A percentile compares a stretch with the other conserved stretches of the same genome.
Evolutionary conservation across 1,140 invertebrate genomes (phyloP).

Genomic region (Scaptomyza pallida): DNA sequence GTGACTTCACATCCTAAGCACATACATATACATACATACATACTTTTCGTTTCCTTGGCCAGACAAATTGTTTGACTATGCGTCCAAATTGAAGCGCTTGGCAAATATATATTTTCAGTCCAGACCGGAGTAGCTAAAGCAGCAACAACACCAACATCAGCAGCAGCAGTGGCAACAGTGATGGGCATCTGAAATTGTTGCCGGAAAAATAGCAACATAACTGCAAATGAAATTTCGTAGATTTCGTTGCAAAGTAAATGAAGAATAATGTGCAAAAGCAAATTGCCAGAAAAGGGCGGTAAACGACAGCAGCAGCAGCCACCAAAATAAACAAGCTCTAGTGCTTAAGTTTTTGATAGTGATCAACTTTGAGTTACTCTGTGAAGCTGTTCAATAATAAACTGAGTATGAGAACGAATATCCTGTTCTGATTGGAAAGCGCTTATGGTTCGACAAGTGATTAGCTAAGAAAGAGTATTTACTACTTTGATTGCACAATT

Average conservation of each 20-base stretch:
- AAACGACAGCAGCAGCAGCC: neutral
- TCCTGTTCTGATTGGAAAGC: neutral
- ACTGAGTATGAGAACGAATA: neutral
- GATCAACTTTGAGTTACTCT: neutral
- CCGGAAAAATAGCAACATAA: slow-evolving; percentile 73
- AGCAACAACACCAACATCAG: too few species aligned
- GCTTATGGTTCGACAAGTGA: neutral
- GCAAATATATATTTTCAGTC: slow-evolving; percentile 76
- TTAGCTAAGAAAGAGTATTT: neutral
- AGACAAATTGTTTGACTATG: slow-evolving; percentile 71
- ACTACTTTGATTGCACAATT: neutral
- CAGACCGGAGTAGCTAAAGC: neutral
- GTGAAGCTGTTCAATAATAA: neutral
- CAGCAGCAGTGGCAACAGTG: neutral
- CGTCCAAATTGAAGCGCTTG: slow-evolving; percentile 74
- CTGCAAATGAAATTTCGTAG: slow-evolving; percentile 81
- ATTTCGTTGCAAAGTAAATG: slow-evolving; percentile 77
- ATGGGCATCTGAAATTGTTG: slow-evolving; percentile 31
- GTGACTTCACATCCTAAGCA: slow-evolving; percentile 15
- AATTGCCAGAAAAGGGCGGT: slow-evolving; percentile 57
- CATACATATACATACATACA: slow-evolving; percentile 23
- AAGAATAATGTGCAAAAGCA: slow-evolving; percentile 79
- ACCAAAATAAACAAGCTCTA: slow-evolving; percentile 6
- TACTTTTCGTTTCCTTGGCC: slow-evolving; percentile 55
- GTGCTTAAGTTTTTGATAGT: neutral